Evolutionary conservation across 2,113 vertebrate species (phyloP).

Genomic region (Ammodytes dubius): DNA sequence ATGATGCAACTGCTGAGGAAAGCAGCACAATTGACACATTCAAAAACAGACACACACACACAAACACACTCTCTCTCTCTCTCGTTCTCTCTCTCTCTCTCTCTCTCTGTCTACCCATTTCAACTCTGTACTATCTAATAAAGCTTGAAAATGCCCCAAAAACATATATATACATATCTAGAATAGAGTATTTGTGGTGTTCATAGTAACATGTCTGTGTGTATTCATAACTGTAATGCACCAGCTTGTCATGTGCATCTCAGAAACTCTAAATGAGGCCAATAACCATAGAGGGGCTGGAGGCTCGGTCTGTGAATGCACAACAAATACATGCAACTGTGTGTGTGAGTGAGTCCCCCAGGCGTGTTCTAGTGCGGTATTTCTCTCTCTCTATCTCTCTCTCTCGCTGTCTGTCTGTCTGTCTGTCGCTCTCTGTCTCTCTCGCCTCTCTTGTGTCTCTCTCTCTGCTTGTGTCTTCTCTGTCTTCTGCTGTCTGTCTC

Average conservation of each 20-base stretch:
- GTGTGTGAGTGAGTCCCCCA: conserved; percentile 48
- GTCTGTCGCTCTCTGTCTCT: not conserved
- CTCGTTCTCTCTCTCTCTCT: too few relatives aligned
- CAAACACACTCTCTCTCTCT: too few relatives aligned
- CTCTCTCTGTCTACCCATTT: too few relatives aligned
- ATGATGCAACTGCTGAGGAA: conserved; percentile 45
- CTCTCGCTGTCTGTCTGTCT: too few relatives aligned
- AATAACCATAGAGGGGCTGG: conserved; percentile 71
- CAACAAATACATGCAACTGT: conserved; percentile 54
- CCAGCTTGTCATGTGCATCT: conserved; percentile 55
- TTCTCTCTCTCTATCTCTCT: not conserved
- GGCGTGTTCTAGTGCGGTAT: conserved; percentile 58
- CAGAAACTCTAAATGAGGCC: conserved; percentile 75
- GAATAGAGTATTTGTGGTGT: too few relatives aligned
- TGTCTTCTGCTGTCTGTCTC: too few relatives aligned
- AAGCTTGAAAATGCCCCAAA: too few relatives aligned
- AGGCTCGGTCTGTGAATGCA: conserved; percentile 65
- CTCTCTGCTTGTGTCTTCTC: too few relatives aligned
- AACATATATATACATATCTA: too few relatives aligned
- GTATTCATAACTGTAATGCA: conserved; percentile 56
- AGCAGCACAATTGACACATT: not conserved
- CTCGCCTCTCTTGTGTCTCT: not conserved
- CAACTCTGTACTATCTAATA: too few relatives aligned
- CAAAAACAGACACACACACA: too few relatives aligned
- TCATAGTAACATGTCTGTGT: too few relatives aligned